Conservation (phyloP, 2,888 invertebrate species). For the Drosophila phalerata region DNA sequence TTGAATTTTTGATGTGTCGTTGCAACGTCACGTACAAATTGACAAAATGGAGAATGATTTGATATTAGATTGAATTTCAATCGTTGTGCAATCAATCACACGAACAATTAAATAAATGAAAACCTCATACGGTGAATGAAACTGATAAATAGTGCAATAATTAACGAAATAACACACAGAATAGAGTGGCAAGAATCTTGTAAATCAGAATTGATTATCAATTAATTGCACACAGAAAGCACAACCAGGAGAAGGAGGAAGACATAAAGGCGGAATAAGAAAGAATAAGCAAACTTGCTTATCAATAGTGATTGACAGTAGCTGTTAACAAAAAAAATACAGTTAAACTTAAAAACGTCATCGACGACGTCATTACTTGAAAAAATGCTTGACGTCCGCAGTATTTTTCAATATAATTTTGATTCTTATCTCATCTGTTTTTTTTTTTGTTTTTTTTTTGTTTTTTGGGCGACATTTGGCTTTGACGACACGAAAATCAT, state of each 20-base stretch:
- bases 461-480: not conserved
- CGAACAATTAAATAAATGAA: constrained; percentile 51
- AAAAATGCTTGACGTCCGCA: constrained; percentile 1
- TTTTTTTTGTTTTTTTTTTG: not conserved
- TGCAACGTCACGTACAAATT: not conserved
- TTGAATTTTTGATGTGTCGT: not conserved
- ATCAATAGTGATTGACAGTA: constrained; percentile 28
- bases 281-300: constrained; percentile 4
- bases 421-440: constrained; percentile 7
- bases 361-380: constrained; percentile 24
- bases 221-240: not conserved
- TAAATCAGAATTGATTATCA: constrained; percentile 50
- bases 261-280: not conserved
- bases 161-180: not conserved
- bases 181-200: constrained; percentile 32
- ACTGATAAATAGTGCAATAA: constrained; percentile 17
- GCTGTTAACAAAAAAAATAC: not conserved
- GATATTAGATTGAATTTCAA: constrained; percentile 34
- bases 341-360: constrained; percentile 33
- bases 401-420: not conserved
- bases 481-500: constrained; percentile 1
- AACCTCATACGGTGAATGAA: constrained; percentile 42
- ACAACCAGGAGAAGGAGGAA: not conserved
- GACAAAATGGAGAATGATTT: not conserved
- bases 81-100: constrained; percentile 51